Percentiles rank a stretch among this genome's conserved stretches.
Evolutionary conservation across 2,888 invertebrate species (phyloP).

Genomic region (Eurytoma adleriae): DNA sequence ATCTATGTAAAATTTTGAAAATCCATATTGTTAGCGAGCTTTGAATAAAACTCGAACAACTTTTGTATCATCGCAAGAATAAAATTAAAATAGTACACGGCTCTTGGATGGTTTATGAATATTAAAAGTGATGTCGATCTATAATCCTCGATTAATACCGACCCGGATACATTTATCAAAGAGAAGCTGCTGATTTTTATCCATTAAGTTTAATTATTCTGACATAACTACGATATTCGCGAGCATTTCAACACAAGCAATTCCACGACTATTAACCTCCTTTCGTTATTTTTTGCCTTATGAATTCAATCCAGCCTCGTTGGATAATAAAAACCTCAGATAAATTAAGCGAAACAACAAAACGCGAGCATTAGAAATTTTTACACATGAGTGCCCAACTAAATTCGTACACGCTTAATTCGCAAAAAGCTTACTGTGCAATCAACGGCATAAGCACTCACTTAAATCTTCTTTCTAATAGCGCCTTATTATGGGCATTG

Average conservation of each 20-base stretch:
- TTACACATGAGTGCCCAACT: neutral
- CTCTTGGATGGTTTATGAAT: neutral
- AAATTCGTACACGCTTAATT: too few relatives aligned
- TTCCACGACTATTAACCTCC: slow-evolving; percentile 20
- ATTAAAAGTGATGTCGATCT: slow-evolving; percentile 11
- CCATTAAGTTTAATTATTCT: slow-evolving; percentile 16
- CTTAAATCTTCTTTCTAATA: too few relatives aligned
- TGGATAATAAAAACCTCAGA: neutral
- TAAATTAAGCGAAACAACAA: neutral
- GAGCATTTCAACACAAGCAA: slow-evolving; percentile 11
- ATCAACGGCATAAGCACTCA: too few relatives aligned
- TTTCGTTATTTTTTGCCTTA: slow-evolving; percentile 7
- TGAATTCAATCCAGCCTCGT: neutral
- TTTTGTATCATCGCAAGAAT: neutral
- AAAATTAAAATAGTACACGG: neutral
- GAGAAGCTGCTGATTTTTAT: neutral
- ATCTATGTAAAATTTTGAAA: neutral
- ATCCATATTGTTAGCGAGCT: too few relatives aligned
- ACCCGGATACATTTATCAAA: slow-evolving; percentile 6
- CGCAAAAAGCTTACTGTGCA: too few relatives aligned
- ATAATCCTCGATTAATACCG: slow-evolving; percentile 15
- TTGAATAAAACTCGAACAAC: neutral
- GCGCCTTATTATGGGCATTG: too few relatives aligned
- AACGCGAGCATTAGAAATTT: neutral
- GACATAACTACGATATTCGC: neutral